Percentiles rank a stretch among this genome's conserved stretches.
These are phyloP conservation scores for Schizothorax lantsangensis DNA, from an alignment of 2,797 vertebrate species.

Conservation along the genomic window DNA sequence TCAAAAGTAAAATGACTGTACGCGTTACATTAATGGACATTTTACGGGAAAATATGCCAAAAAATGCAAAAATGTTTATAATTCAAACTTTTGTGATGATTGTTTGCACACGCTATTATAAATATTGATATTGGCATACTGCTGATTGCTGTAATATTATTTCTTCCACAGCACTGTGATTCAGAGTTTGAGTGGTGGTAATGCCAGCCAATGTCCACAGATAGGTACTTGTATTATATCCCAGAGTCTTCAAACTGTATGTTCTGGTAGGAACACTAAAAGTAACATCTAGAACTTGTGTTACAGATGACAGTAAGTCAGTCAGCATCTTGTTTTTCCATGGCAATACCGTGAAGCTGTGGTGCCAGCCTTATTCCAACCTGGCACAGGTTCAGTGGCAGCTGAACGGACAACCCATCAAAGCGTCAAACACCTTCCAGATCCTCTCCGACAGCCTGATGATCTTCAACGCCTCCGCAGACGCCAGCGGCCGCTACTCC, in stretches of 20 bases:
- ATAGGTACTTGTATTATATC: constrained; percentile 69
- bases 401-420: constrained; percentile 55
- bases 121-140: background rate
- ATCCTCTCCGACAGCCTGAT: constrained; percentile 68
- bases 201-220: constrained; percentile 74
- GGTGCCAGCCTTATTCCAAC: constrained; percentile 73
- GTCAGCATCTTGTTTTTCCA: constrained; percentile 54
- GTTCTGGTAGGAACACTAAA: background rate
- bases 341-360: constrained; percentile 69
- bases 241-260: background rate
- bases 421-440: constrained; percentile 57
- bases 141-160: background rate
- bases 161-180: constrained; percentile 72
- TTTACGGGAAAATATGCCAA: background rate
- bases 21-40: background rate
- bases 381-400: constrained; percentile 74
- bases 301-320: constrained; percentile 65
- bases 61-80: background rate
- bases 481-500: constrained; percentile 69
- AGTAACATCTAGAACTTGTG: background rate
- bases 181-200: constrained; percentile 76
- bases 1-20: background rate
- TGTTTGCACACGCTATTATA: background rate
- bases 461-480: constrained; percentile 67
- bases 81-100: background rate